A percentile compares a stretch with the other conserved stretches of the same genome.
Evolutionary conservation across 1,140 invertebrate genomes (phyloP).

Genomic region (Metopolophium dirhodum): DNA sequence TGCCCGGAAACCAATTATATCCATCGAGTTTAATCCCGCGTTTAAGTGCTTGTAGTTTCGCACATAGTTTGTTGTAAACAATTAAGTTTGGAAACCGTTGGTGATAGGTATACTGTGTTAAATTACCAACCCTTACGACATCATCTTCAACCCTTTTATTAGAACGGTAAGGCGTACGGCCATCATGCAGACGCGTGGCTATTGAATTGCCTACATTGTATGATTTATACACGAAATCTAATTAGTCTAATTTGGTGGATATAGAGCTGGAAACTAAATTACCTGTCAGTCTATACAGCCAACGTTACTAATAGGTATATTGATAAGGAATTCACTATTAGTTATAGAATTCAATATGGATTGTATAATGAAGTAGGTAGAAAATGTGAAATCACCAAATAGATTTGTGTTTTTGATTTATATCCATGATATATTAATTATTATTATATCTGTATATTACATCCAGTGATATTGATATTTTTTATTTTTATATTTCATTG

Average conservation of each 20-base stretch:
- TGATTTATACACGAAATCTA: neutral
- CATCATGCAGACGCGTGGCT: neutral
- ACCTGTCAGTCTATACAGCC: neutral
- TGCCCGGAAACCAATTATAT: neutral
- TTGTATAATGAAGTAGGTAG: neutral
- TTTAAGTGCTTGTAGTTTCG: neutral
- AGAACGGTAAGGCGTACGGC: no score
- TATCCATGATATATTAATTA: no score
- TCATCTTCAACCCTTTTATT: neutral
- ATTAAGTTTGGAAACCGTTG: constrained; percentile 5
- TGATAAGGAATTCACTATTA: neutral
- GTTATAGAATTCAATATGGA: neutral
- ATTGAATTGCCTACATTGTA: neutral
- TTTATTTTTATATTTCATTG: no score
- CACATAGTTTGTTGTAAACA: constrained; percentile 35
- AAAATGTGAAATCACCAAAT: neutral
- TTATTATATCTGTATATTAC: neutral
- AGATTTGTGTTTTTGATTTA: no score
- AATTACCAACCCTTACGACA: neutral
- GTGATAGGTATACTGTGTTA: neutral
- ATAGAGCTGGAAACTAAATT: neutral
- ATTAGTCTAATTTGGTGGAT: neutral
- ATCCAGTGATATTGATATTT: no score
- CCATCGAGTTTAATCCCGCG: neutral
- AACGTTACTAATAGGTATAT: neutral